Conservation (phyloP, 1,140 invertebrate genomes). For the Aricia agestis region DNA sequence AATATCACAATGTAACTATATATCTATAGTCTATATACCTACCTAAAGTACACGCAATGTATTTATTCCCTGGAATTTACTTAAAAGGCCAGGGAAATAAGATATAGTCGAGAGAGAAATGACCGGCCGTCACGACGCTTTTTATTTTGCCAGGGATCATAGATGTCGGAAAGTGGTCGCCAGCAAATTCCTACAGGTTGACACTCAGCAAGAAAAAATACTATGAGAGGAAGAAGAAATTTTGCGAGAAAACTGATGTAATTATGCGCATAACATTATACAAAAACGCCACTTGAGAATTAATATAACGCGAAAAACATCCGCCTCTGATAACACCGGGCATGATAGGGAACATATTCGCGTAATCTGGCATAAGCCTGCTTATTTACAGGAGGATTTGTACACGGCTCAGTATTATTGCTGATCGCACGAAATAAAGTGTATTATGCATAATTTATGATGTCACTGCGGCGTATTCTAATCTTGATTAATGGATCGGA, state of each 20-base stretch:
- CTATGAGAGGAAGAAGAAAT: too few species aligned
- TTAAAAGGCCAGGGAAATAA: too few species aligned
- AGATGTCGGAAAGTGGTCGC: too few species aligned
- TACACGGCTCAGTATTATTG: constrained; percentile 11
- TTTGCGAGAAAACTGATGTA: neutral
- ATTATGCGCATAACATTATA: neutral
- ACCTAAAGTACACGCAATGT: too few species aligned
- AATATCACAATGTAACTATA: too few species aligned
- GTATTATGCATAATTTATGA: constrained; percentile 6
- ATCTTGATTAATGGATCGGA: constrained; percentile 6
- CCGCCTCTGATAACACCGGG: neutral
- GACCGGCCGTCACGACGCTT: too few species aligned
- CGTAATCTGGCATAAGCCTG: constrained; percentile 3
- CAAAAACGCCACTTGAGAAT: neutral
- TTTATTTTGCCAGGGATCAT: too few species aligned
- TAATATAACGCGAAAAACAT: neutral
- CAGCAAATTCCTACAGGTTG: too few species aligned
- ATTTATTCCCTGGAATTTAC: too few species aligned
- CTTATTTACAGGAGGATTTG: constrained; percentile 6
- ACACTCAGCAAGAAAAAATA: too few species aligned
- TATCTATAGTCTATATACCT: too few species aligned
- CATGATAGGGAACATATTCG: constrained; percentile 1
- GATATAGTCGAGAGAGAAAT: too few species aligned
- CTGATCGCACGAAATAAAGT: constrained; percentile 10
- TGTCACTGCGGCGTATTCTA: neutral